Evolutionary conservation across 1,140 invertebrate species (phyloP).

Genomic region (Drosophila sturtevanti): DNA sequence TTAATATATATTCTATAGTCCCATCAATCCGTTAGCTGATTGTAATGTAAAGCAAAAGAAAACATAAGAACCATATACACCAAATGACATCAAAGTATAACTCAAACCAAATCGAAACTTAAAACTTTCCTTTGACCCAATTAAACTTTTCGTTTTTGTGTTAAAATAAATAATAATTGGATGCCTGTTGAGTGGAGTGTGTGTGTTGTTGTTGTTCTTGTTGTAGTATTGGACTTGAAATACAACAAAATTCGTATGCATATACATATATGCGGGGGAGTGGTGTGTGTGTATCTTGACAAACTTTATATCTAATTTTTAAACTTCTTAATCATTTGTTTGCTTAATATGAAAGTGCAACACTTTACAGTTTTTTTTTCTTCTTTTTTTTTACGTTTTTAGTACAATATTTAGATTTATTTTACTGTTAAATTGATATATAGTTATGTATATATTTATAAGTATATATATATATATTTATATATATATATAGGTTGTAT

Average conservation of each 20-base stretch:
- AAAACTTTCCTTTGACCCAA: constrained; percentile 24
- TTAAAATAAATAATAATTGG: constrained; percentile 36
- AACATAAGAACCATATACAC: constrained; percentile 62
- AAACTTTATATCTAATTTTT: constrained; percentile 52
- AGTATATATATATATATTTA: constrained; percentile 55
- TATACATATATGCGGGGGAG: constrained; percentile 15
- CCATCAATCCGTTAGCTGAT: constrained; percentile 28
- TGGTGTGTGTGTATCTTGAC: constrained; percentile 27
- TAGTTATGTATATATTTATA: constrained; percentile 71
- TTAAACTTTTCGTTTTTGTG: constrained; percentile 24
- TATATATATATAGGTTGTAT: constrained; percentile 73
- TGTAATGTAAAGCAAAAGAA: constrained; percentile 43
- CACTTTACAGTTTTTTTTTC: constrained; percentile 56
- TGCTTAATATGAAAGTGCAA: constrained; percentile 63
- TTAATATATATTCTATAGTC: neutral
- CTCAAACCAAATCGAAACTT: constrained; percentile 41
- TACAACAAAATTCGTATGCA: constrained; percentile 34
- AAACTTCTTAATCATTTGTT: constrained; percentile 34
- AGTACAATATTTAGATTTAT: constrained; percentile 81
- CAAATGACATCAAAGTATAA: constrained; percentile 70
- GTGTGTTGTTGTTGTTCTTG: constrained; percentile 18
- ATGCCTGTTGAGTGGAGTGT: constrained; percentile 32
- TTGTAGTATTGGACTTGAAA: constrained; percentile 34
- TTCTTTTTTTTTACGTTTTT: constrained; percentile 38
- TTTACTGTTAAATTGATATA: constrained; percentile 78